These are phyloP conservation scores for Sacculina carcini DNA, from an alignment of 2,888 invertebrate genomes.

Conservation along the genomic window DNA sequence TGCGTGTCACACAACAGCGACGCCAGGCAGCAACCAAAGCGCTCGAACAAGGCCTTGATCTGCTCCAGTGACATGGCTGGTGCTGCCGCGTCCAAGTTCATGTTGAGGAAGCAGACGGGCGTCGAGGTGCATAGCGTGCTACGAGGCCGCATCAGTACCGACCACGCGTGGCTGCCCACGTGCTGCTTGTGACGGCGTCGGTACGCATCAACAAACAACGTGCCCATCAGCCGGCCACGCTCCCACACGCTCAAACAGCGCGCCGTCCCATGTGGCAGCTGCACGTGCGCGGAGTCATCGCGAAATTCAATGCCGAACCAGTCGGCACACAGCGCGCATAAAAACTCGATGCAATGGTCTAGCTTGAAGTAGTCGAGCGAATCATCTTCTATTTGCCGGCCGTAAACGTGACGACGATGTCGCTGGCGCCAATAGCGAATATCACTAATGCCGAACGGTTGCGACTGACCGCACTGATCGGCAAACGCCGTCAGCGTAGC, in stretches of 20 bases:
- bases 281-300: constrained; percentile 23
- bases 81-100: constrained; percentile 50
- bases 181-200: too few relatives aligned
- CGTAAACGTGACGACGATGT: constrained; percentile 22
- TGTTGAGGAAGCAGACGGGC: constrained; percentile 54
- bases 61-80: not conserved
- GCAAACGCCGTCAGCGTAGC: not conserved
- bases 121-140: constrained; percentile 34
- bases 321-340: constrained; percentile 44
- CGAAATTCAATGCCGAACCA: constrained; percentile 51
- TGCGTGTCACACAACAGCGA: constrained; percentile 54
- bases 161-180: too few relatives aligned
- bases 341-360: constrained; percentile 44
- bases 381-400: not conserved
- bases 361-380: constrained; percentile 61
- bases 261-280: not conserved
- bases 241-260: constrained; percentile 30
- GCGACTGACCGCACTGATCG: constrained; percentile 32
- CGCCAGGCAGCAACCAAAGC: constrained; percentile 65
- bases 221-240: constrained; percentile 34
- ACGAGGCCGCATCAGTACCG: too few relatives aligned
- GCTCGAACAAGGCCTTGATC: constrained; percentile 15
- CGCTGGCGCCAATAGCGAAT: constrained; percentile 62
- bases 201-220: constrained; percentile 63
- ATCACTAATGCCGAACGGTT: constrained; percentile 47